A percentile compares a stretch with the other conserved stretches of the same genome.
Conservation (phyloP, 2,888 invertebrate genomes). For the Cloeon dipterum region DNA sequence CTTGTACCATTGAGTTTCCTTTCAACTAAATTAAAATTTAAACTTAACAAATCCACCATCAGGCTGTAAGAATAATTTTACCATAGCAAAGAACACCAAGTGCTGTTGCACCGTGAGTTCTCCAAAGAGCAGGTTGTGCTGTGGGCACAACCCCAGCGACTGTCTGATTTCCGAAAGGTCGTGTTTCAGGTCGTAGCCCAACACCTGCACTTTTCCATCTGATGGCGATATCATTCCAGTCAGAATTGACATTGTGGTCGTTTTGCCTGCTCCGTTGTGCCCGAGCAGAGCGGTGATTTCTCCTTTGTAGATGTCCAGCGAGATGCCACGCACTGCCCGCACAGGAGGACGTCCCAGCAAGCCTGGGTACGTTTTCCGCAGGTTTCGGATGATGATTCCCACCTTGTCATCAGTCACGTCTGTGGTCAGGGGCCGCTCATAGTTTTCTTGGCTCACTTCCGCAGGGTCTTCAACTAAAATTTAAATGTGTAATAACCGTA, state of each 20-base stretch:
- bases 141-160: conserved; percentile 72
- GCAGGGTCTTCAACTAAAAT: no score
- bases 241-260: conserved; percentile 51
- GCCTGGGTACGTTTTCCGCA: conserved; percentile 11
- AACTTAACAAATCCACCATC: no score
- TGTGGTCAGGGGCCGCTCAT: conserved; percentile 6
- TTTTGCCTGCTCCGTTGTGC: conserved; percentile 72
- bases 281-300: conserved; percentile 74
- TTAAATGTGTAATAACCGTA: no score
- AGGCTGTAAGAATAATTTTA: no score
- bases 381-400: conserved; percentile 17
- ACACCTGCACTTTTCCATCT: conserved; percentile 42
- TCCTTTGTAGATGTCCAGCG: conserved; percentile 51
- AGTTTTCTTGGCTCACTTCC: no score
- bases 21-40: conserved; percentile 41
- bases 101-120: conserved; percentile 70
- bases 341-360: conserved; percentile 10
- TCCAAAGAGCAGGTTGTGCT: conserved; percentile 65
- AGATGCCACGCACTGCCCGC: conserved; percentile 42
- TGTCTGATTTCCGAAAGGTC: conserved; percentile 41
- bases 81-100: conserved; percentile 59
- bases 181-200: conserved; percentile 42
- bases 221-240: conserved; percentile 45
- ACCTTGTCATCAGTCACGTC: conserved; percentile 13
- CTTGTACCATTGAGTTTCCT: conserved; percentile 22